Conservation (phyloP, 2,797 vertebrate species). For the Phalanger gymnotis region DNA sequence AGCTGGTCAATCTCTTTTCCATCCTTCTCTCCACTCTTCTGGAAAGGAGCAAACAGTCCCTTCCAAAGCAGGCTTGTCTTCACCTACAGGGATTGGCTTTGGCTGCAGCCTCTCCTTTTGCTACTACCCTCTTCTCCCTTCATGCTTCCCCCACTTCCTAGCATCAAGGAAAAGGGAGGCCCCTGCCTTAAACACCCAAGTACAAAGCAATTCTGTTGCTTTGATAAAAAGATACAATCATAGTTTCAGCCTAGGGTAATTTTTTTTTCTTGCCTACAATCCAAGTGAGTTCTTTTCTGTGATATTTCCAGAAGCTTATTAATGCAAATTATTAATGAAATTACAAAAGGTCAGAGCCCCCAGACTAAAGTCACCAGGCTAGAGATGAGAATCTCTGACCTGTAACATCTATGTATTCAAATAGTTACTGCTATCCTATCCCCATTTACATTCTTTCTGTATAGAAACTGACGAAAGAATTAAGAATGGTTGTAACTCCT, state of each 20-base stretch:
- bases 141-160: background rate
- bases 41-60: background rate
- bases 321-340: background rate
- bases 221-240: background rate
- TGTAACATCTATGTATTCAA: background rate
- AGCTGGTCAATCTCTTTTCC: background rate
- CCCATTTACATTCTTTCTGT: background rate
- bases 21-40: background rate
- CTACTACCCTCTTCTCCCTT: background rate
- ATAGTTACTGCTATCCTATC: background rate
- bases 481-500: background rate
- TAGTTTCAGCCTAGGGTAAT: background rate
- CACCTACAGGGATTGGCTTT: background rate
- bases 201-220: background rate
- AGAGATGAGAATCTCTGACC: background rate
- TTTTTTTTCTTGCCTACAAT: background rate
- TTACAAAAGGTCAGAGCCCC: background rate
- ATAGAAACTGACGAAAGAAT: background rate
- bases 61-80: background rate
- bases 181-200: background rate
- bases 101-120: background rate
- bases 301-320: background rate
- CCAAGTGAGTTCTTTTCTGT: background rate
- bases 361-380: background rate
- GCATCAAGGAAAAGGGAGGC: background rate